phyloP scores from a whole-genome alignment of 2,888 invertebrate genomes.

The Sialis lutaria region DNA sequence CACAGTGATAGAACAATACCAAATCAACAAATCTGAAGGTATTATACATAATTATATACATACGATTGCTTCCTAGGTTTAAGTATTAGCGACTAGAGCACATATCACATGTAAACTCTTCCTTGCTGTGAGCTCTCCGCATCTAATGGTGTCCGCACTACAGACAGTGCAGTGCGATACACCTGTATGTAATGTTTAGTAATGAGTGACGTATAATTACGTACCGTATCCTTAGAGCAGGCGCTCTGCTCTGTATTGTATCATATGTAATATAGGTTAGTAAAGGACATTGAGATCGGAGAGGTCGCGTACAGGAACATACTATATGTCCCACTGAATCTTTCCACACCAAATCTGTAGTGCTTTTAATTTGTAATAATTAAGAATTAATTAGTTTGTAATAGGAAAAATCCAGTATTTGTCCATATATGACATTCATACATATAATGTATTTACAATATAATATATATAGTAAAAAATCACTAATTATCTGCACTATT shows the following conservation, averaged over 20 bases:
- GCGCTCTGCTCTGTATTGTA: no score
- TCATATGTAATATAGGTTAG: no score
- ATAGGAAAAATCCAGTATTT: constrained; percentile 1
- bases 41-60: background rate
- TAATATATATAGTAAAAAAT: background rate
- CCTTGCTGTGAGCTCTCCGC: no score
- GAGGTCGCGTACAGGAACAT: background rate
- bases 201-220: no score
- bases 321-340: constrained; percentile 1
- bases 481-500: constrained; percentile 3
- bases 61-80: constrained; percentile 4
- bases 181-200: no score
- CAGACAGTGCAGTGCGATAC: no score
- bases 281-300: no score
- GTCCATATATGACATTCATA: constrained; percentile 1
- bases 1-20: constrained; percentile 7
- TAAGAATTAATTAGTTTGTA: constrained; percentile 1
- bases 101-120: background rate
- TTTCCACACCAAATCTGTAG: constrained; percentile 3
- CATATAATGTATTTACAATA: background rate
- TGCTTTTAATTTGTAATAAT: constrained; percentile 1
- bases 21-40: constrained; percentile 5
- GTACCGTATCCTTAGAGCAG: no score
- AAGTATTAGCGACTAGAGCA: constrained; percentile 3
- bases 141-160: no score